These are phyloP conservation scores for Plebejus argus DNA, from an alignment of 2,888 invertebrate species.

Conservation along the genomic window DNA sequence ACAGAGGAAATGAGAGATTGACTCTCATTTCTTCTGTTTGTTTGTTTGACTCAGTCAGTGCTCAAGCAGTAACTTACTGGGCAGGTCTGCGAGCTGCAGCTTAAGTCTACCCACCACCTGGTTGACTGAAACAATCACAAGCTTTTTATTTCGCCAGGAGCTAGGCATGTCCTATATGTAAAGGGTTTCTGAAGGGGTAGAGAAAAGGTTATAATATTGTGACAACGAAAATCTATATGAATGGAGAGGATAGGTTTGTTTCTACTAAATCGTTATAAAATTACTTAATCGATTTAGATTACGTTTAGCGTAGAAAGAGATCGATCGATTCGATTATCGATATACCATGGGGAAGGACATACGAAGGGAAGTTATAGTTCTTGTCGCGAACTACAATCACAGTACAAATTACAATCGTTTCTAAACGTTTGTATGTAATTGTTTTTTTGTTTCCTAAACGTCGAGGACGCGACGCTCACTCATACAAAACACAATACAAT, in stretches of 20 bases:
- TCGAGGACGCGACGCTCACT: background rate
- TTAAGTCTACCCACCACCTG: conserved; percentile 69
- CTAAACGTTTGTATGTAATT: background rate
- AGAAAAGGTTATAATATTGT: too few relatives aligned
- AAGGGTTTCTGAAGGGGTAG: background rate
- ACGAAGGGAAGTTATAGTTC: too few relatives aligned
- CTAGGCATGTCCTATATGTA: background rate
- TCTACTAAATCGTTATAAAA: too few relatives aligned
- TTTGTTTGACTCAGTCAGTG: background rate
- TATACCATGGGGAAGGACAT: too few relatives aligned
- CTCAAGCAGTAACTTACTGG: conserved; percentile 41
- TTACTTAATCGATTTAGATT: too few relatives aligned
- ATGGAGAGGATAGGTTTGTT: too few relatives aligned
- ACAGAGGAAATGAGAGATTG: background rate
- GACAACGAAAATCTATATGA: too few relatives aligned
- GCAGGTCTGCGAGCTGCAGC: conserved; percentile 60
- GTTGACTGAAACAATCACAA: conserved; percentile 55
- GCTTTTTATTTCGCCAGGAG: background rate
- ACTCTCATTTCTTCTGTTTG: too few relatives aligned
- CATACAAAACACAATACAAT: background rate
- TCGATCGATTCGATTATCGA: too few relatives aligned
- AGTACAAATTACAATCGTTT: background rate
- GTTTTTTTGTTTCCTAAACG: background rate
- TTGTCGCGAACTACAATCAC: too few relatives aligned
- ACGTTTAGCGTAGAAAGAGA: too few relatives aligned